Evolutionary conservation across 2,888 invertebrate species (phyloP).

Genomic region (Neuroscelio doddi): DNA sequence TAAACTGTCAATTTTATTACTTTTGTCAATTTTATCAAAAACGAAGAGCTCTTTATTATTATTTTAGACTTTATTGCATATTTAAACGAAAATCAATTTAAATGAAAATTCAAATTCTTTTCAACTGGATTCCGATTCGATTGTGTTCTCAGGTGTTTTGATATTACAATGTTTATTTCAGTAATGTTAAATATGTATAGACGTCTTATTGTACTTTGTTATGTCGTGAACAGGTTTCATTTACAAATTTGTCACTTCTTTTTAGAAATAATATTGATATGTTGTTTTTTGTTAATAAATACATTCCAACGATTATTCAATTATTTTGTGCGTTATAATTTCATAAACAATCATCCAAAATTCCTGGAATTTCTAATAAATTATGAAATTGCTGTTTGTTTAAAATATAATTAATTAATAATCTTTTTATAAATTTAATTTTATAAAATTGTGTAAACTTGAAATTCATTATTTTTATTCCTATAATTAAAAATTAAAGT

Average conservation of each 20-base stretch:
- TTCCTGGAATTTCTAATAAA: too few species aligned
- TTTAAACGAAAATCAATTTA: too few species aligned
- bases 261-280: constrained; percentile 5
- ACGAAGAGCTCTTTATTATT: neutral
- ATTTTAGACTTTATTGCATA: neutral
- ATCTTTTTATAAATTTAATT: too few species aligned
- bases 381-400: too few species aligned
- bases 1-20: neutral
- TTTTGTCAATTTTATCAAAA: neutral
- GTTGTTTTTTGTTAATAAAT: constrained; percentile 9
- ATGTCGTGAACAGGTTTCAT: constrained; percentile 1
- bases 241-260: constrained; percentile 3
- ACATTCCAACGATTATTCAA: constrained; percentile 5
- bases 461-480: too few species aligned
- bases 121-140: neutral
- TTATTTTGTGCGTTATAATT: neutral
- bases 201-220: neutral
- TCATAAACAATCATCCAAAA: too few species aligned
- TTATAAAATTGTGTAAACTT: too few species aligned
- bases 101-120: neutral
- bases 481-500: too few species aligned
- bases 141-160: neutral
- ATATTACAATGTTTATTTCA: neutral
- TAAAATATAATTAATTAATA: too few species aligned
- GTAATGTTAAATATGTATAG: neutral